These are phyloP conservation scores for Spea multiplicata DNA, from an alignment of 2,113 vertebrate genomes.

Conservation along the genomic window DNA sequence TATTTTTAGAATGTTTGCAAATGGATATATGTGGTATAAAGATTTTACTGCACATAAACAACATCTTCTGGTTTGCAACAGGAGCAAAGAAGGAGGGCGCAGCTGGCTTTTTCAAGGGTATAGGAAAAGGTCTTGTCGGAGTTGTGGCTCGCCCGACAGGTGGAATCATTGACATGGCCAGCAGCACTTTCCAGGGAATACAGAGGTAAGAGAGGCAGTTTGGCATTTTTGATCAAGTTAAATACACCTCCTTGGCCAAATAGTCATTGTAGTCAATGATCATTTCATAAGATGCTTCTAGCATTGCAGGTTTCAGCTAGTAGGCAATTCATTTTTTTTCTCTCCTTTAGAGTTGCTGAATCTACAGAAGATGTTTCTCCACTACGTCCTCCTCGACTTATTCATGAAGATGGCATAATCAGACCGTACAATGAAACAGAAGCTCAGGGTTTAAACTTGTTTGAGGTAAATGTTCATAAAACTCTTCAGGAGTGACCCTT, in stretches of 20 bases:
- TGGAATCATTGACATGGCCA: conserved; percentile 96
- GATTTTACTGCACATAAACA: no score
- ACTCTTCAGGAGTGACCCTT: neutral
- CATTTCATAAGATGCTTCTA: neutral
- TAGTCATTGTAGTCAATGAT: no score
- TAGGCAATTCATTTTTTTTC: neutral
- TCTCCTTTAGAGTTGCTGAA: conserved; percentile 78
- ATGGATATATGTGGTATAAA: no score
- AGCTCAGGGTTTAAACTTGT: conserved; percentile 84
- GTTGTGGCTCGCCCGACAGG: conserved; percentile 90
- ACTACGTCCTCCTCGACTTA: conserved; percentile 83
- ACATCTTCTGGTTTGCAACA: conserved; percentile 51
- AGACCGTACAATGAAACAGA: conserved; percentile 81
- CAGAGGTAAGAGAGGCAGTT: conserved; percentile 75
- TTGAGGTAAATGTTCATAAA: conserved; percentile 73
- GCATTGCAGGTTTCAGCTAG: neutral
- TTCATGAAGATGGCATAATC: conserved; percentile 90
- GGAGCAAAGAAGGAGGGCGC: conserved; percentile 94
- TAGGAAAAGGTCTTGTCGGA: conserved; percentile 93
- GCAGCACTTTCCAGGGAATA: conserved; percentile 96
- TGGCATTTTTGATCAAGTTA: no score
- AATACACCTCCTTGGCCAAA: no score
- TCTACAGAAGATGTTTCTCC: conserved; percentile 87
- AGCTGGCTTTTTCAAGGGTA: conserved; percentile 95
- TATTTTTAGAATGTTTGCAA: no score